A percentile compares a stretch with the other conserved stretches of the same genome.
phyloP scores from a whole-genome alignment of 2,888 invertebrate genomes.

The Heliconius ethilla region DNA sequence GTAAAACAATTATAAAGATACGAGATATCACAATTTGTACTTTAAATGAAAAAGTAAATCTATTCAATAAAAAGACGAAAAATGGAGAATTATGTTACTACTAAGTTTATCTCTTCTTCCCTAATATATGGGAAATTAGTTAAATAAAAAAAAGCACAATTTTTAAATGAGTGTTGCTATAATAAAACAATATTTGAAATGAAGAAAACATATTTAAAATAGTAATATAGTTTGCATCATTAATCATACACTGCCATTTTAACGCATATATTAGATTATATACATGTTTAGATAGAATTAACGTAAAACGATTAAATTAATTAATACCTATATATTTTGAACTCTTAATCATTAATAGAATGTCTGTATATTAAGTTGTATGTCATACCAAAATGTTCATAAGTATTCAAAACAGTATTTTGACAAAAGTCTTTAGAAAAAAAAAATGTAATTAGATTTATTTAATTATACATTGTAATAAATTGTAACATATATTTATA shows the following conservation, averaged over 20 bases:
- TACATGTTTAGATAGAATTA: conserved; percentile 4
- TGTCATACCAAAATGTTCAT: too few relatives aligned
- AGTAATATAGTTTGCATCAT: conserved; percentile 36
- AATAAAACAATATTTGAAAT: background rate
- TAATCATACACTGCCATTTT: conserved; percentile 43
- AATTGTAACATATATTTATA: background rate
- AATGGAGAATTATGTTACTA: background rate
- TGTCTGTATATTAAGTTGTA: too few relatives aligned
- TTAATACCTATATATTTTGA: background rate
- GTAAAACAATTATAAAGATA: background rate
- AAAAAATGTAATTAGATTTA: background rate
- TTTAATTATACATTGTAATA: background rate
- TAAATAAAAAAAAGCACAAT: background rate
- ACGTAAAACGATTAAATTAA: background rate
- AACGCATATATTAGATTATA: conserved; percentile 32
- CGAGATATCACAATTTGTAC: background rate
- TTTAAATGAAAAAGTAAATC: background rate
- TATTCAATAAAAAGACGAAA: background rate
- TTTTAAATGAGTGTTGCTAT: background rate
- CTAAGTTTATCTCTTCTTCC: background rate
- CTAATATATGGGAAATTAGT: background rate
- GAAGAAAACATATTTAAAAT: conserved; percentile 23
- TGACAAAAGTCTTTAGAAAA: too few relatives aligned
- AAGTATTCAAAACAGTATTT: too few relatives aligned
- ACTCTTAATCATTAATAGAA: background rate